Evolutionary conservation across 2,113 vertebrate species (phyloP).

Genomic region (Ammodytes dubius): DNA sequence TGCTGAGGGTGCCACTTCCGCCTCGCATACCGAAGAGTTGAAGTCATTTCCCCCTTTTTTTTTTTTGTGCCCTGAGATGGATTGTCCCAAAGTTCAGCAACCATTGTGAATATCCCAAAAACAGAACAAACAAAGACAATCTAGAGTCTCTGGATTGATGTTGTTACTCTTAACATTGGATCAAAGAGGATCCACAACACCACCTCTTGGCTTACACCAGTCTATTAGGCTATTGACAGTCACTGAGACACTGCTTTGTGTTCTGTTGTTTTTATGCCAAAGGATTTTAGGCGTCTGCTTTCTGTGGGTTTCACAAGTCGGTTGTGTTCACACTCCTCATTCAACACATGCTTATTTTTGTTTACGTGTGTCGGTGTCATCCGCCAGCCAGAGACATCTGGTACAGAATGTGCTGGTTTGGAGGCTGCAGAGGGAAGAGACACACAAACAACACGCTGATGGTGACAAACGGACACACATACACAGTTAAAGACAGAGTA

Average conservation of each 20-base stretch:
- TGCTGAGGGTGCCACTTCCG: slow-evolving; percentile 67
- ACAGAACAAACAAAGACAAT: not conserved
- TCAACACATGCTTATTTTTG: slow-evolving; percentile 73
- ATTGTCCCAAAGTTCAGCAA: slow-evolving; percentile 21
- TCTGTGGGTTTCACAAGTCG: slow-evolving; percentile 30
- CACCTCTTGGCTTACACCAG: not conserved
- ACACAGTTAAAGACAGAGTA: slow-evolving; percentile 13
- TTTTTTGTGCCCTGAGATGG: slow-evolving; percentile 48
- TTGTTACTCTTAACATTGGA: not conserved
- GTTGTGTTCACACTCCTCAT: slow-evolving; percentile 55
- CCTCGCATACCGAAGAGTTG: slow-evolving; percentile 61
- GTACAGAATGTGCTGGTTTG: slow-evolving; percentile 66
- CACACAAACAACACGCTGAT: slow-evolving; percentile 19
- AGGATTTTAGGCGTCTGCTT: slow-evolving; percentile 1
- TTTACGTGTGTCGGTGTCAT: slow-evolving; percentile 62
- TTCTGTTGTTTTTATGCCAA: not conserved
- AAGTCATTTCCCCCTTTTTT: slow-evolving; percentile 78
- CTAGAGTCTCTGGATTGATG: not conserved
- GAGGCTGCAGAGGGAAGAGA: slow-evolving; percentile 41
- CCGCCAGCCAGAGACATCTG: slow-evolving; percentile 76
- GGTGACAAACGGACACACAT: slow-evolving; percentile 15
- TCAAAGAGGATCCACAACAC: slow-evolving; percentile 1
- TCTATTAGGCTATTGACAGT: not conserved
- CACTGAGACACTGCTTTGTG: slow-evolving; percentile 1
- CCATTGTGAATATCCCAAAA: not conserved